Base-by-base conservation (phyloP, 1,140 invertebrate genomes). In the Lasioglossum baleicum region DNA sequence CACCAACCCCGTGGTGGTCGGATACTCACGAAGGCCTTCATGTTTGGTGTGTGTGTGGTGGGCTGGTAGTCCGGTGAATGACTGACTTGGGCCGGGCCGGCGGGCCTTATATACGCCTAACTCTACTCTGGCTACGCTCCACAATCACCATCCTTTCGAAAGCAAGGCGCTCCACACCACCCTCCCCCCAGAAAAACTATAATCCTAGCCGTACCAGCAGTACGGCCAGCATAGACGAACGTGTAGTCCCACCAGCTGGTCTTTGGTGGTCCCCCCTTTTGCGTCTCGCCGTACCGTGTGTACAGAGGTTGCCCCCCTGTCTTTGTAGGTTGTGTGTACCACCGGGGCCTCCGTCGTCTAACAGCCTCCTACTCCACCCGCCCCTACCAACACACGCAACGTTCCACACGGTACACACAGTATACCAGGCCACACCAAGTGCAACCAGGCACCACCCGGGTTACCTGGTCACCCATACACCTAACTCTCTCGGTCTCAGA, bases 81-180 rank as follows among this genome's bases (percentile, higher is more conserved):
- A 93, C 92, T 93, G 92, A 93, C 91, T 93, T 93, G 90, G 92
- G 90, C 91, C 88, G 89, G 92, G 92, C 87, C 88, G 87, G 84
- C 87, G 87, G 91, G 91, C 92, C 89, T 93, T 93, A 92, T 93
- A 93, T 93, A 93, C 92, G 88, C 91, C 92, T 90, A 93, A 92
- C 90, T 93, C 92, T 90, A 92, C 90, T 91, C 90, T 91, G 87
- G 89, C 90, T 90, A 92, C 91, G 91, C 91, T 93, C 92, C 92
- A 93, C 92, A 92, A 93, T 93, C 92, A 92, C 92, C 91, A 93
- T 93, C 92, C 92, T 93, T 93, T 93, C 92, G 92, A 93, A 93
- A 93, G 92, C 92, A 87, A 83, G 88, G 88, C 87, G 89, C 90
- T 85, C 89, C 88, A 88, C 90, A 88, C 90, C 91, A 88, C 88